A percentile compares a stretch with the other conserved stretches of the same genome.
phyloP scores from a whole-genome alignment of 2,888 invertebrate species.

The Schizaphis graminum region DNA sequence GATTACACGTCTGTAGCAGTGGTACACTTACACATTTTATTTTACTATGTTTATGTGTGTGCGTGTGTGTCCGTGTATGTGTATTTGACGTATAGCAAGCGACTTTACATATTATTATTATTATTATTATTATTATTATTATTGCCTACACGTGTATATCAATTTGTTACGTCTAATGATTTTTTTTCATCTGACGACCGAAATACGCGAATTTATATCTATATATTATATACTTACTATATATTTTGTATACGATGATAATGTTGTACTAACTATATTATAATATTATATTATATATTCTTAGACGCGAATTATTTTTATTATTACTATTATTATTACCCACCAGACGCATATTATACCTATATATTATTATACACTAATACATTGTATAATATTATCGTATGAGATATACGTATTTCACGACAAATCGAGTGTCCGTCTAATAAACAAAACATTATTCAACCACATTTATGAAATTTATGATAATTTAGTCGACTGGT shows the following conservation, averaged over 20 bases:
- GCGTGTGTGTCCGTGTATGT: not conserved
- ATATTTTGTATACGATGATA: not conserved
- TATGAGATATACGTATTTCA: not conserved
- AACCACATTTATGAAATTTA: not conserved
- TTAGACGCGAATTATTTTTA: constrained; percentile 15
- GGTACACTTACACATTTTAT: constrained; percentile 10
- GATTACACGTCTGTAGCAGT: not conserved
- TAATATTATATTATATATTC: constrained; percentile 19
- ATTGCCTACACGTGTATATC: constrained; percentile 7
- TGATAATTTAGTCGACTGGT: not conserved
- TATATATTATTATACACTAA: not conserved
- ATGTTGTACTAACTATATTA: not conserved
- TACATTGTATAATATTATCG: not conserved
- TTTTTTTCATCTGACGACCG: not conserved
- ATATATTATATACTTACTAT: not conserved
- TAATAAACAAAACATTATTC: constrained; percentile 40
- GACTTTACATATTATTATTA: constrained; percentile 40
- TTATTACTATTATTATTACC: constrained; percentile 6
- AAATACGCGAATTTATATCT: not conserved
- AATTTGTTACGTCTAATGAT: constrained; percentile 35
- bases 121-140: too few species aligned
- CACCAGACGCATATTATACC: not conserved
- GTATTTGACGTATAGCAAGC: not conserved
- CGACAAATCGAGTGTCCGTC: constrained; percentile 16
- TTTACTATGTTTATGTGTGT: not conserved